Conservation (phyloP, 2,113 vertebrate species). For the Nerophis lumbriciformis region DNA sequence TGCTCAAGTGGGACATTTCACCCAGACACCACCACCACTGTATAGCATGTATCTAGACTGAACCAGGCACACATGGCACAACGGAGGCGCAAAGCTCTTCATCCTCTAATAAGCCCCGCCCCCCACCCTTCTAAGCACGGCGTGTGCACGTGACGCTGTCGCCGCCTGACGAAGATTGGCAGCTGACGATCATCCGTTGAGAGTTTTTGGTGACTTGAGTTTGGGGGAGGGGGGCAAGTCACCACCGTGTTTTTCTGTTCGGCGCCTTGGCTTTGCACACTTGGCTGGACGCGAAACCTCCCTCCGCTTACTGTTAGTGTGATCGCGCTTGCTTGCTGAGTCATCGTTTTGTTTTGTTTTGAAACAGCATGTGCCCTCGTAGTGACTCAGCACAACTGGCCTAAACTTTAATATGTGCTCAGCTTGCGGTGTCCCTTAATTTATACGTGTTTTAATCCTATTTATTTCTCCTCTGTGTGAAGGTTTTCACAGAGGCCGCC, state of each 20-base stretch:
- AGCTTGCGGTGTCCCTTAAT: constrained; percentile 65
- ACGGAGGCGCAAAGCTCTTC: constrained; percentile 48
- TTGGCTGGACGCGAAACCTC: neutral
- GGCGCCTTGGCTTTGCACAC: constrained; percentile 9
- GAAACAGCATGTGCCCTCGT: constrained; percentile 47
- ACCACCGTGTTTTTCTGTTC: constrained; percentile 38
- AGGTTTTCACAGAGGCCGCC: constrained; percentile 55
- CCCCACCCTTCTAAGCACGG: neutral
- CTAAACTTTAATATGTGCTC: constrained; percentile 45
- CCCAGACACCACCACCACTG: constrained; percentile 29
- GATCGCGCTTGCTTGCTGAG: neutral
- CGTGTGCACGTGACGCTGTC: no score
- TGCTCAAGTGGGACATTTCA: constrained; percentile 31
- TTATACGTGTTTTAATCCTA: constrained; percentile 78
- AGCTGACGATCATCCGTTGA: no score
- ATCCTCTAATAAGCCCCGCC: constrained; percentile 29
- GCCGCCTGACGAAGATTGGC: no score
- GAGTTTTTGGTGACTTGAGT: no score
- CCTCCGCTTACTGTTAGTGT: neutral
- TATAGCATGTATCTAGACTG: constrained; percentile 51
- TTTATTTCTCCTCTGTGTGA: constrained; percentile 89
- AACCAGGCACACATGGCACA: constrained; percentile 45
- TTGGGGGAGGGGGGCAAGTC: constrained; percentile 10
- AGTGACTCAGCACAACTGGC: constrained; percentile 49
- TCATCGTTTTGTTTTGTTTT: neutral